These are phyloP conservation scores for Myotis vivesi DNA, from an alignment of 2,797 vertebrate genomes.

Conservation along the genomic window DNA sequence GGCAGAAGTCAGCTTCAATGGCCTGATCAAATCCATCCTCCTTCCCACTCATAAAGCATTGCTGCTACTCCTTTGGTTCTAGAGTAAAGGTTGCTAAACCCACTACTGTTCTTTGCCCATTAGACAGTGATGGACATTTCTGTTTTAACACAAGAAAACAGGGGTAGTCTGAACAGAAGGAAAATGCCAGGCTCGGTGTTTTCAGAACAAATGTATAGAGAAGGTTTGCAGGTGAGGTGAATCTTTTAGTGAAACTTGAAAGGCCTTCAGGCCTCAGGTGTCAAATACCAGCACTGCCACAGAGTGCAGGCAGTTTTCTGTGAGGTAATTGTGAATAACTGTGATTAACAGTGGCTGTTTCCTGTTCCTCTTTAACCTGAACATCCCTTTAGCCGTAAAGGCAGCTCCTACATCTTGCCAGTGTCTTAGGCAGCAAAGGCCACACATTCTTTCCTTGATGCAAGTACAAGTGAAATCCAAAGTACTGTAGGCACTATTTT, in stretches of 20 bases:
- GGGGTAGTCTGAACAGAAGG: background rate
- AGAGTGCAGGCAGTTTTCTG: background rate
- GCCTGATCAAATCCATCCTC: background rate
- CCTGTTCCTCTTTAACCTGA: background rate
- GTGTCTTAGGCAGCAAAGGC: background rate
- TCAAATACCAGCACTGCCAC: background rate
- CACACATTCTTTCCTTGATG: background rate
- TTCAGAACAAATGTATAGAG: background rate
- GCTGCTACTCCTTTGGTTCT: conserved; percentile 25
- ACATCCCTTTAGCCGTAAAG: background rate
- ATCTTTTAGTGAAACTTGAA: background rate
- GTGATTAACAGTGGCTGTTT: background rate
- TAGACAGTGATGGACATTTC: background rate
- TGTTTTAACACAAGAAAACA: background rate
- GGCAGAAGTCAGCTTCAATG: background rate
- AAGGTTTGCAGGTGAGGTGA: background rate
- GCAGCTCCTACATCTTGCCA: background rate
- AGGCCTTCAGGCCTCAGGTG: background rate
- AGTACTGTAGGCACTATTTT: background rate
- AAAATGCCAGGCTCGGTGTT: background rate
- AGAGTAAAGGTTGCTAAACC: background rate
- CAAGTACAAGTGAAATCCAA: background rate
- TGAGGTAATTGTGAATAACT: background rate
- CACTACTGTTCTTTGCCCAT: background rate
- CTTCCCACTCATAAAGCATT: conserved; percentile 67